A percentile compares a stretch with the other conserved stretches of the same genome.
Evolutionary conservation across 2,113 vertebrate species (phyloP).

Genomic region (Bubo scandiacus): DNA sequence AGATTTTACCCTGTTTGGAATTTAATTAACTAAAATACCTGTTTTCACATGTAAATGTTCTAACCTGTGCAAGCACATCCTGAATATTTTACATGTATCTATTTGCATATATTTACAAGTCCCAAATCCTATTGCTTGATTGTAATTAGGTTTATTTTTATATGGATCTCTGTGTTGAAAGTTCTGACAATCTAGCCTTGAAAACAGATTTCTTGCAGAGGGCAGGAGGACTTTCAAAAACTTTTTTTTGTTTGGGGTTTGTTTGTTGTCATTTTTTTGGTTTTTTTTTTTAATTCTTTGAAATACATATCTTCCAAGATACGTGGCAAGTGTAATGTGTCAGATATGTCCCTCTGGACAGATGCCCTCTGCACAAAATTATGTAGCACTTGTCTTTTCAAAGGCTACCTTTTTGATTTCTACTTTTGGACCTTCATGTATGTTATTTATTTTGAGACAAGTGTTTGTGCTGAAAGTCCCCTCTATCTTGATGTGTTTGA

Average conservation of each 20-base stretch:
- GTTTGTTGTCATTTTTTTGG: not conserved
- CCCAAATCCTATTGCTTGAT: not conserved
- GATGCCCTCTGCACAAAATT: not conserved
- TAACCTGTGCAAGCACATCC: not conserved
- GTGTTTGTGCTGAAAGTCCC: not conserved
- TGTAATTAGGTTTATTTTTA: not conserved
- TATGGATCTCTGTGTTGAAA: not conserved
- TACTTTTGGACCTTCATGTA: not conserved
- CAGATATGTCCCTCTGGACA: not conserved
- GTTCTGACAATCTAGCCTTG: not conserved
- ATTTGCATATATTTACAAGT: not conserved
- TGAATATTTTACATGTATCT: not conserved
- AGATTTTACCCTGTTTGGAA: not conserved
- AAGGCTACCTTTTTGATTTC: not conserved
- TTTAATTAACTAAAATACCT: not conserved
- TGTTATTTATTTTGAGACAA: not conserved
- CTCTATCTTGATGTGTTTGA: not conserved
- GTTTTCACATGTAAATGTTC: not conserved
- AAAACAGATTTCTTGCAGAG: not conserved
- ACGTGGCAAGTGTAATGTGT: not conserved
- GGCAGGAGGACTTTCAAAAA: not conserved
- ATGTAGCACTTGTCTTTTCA: not conserved
- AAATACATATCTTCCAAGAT: not conserved
- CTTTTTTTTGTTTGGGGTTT: not conserved
- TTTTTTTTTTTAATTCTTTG: not conserved